These are phyloP conservation scores for Sternarchorhynchus goeldii DNA, from an alignment of 2,797 vertebrate genomes.

Conservation along the genomic window DNA sequence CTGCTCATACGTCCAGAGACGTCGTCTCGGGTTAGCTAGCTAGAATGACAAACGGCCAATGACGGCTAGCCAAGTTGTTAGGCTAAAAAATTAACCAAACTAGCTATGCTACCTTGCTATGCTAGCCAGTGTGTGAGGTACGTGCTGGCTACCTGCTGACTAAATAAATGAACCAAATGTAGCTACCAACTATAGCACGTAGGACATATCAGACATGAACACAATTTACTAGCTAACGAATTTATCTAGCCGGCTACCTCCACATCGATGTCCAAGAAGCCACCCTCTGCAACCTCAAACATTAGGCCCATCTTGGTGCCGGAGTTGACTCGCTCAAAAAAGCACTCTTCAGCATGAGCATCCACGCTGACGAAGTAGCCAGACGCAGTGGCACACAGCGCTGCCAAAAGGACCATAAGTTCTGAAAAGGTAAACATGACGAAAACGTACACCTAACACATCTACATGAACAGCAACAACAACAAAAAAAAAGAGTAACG, in stretches of 20 bases:
- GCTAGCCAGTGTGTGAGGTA: too few species aligned
- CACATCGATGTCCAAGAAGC: slow-evolving; percentile 95
- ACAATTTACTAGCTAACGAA: slow-evolving; percentile 42
- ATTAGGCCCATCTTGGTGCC: slow-evolving; percentile 98
- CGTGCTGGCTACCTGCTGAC: too few species aligned
- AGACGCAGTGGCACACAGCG: slow-evolving; percentile 81
- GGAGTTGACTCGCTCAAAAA: slow-evolving; percentile 93
- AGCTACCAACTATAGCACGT: too few species aligned
- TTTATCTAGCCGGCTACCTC: slow-evolving; percentile 75
- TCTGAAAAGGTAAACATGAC: slow-evolving; percentile 86
- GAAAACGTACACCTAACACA: neutral
- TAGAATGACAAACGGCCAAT: neutral
- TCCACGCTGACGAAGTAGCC: slow-evolving; percentile 98
- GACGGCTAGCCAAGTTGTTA: neutral
- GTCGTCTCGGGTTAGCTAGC: neutral
- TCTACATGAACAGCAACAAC: neutral
- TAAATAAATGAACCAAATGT: too few species aligned
- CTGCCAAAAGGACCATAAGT: slow-evolving; percentile 82
- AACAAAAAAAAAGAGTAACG: neutral
- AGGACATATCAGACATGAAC: neutral
- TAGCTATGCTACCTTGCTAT: too few species aligned
- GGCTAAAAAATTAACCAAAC: too few species aligned
- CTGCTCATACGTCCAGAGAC: neutral
- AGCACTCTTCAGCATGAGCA: slow-evolving; percentile 95
- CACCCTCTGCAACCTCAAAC: slow-evolving; percentile 95